These are phyloP conservation scores for Eurystomus gularis DNA, from an alignment of 2,113 vertebrate genomes.

Conservation along the genomic window DNA sequence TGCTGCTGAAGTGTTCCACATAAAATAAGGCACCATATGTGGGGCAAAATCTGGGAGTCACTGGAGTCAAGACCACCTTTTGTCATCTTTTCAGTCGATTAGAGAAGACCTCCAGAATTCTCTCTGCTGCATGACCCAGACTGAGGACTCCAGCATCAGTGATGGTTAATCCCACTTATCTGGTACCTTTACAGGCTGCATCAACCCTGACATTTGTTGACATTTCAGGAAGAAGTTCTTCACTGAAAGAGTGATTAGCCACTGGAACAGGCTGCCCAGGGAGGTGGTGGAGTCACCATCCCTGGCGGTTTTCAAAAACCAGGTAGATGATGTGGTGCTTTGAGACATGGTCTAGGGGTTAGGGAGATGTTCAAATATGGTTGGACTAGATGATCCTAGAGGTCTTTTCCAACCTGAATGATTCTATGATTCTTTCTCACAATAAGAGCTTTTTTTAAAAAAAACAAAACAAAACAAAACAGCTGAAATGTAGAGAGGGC, in stretches of 20 bases:
- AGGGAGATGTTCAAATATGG: too few relatives aligned
- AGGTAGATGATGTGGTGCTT: too few relatives aligned
- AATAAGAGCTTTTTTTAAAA: not conserved
- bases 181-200: not conserved
- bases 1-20: not conserved
- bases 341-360: too few relatives aligned
- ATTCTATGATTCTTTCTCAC: not conserved
- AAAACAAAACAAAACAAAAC: not conserved
- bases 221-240: too few relatives aligned
- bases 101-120: not conserved
- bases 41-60: not conserved
- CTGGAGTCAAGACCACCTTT: not conserved
- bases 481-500: not conserved
- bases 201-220: not conserved
- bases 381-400: too few relatives aligned
- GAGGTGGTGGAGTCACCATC: too few relatives aligned
- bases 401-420: too few relatives aligned
- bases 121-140: not conserved
- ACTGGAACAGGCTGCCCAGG: too few relatives aligned
- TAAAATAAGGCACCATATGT: not conserved
- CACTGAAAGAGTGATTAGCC: too few relatives aligned
- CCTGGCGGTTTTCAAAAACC: too few relatives aligned
- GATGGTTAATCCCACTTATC: not conserved
- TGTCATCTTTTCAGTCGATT: not conserved
- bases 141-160: not conserved